A percentile compares a stretch with the other conserved stretches of the same genome.
Conservation (phyloP, 1,140 invertebrate genomes). For the Bombus fervidus region DNA sequence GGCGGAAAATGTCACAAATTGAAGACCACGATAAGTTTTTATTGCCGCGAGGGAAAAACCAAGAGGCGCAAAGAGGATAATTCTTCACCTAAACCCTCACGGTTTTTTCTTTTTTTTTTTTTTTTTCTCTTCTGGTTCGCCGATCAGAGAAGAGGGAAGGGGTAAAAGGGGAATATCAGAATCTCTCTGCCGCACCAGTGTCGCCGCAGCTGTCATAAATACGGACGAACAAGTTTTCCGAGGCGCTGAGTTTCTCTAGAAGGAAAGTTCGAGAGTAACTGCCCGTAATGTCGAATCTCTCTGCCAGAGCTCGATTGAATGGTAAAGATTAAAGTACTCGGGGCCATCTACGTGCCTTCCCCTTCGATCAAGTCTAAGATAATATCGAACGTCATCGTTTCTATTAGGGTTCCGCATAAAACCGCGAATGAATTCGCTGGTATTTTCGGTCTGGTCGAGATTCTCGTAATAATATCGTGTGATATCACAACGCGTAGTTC, state of each 20-base stretch:
- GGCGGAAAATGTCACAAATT: background rate
- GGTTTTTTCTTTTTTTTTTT: background rate
- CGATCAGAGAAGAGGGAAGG: background rate
- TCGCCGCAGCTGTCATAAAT: conserved; percentile 60
- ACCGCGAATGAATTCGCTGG: background rate
- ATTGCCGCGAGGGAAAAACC: background rate
- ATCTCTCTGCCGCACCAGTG: conserved; percentile 33
- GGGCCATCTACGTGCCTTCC: background rate
- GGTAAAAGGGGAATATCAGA: conserved; percentile 16
- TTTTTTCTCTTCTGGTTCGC: background rate
- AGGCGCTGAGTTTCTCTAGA: conserved; percentile 36
- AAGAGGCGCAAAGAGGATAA: background rate
- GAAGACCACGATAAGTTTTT: conserved; percentile 23
- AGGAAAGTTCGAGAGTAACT: conserved; percentile 57
- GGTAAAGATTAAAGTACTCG: conserved; percentile 55
- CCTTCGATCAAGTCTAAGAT: background rate
- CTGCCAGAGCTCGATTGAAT: conserved; percentile 45
- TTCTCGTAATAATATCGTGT: background rate
- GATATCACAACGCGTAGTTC: background rate
- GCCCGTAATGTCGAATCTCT: conserved; percentile 53
- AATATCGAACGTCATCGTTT: conserved; percentile 4
- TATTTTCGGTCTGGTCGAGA: background rate
- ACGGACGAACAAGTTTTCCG: conserved; percentile 56
- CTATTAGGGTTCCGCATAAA: no score
- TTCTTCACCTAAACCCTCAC: background rate